Percentiles rank a stretch among this genome's conserved stretches.
Conservation (phyloP, 1,140 invertebrate species). For the Calycopis cecrops region DNA sequence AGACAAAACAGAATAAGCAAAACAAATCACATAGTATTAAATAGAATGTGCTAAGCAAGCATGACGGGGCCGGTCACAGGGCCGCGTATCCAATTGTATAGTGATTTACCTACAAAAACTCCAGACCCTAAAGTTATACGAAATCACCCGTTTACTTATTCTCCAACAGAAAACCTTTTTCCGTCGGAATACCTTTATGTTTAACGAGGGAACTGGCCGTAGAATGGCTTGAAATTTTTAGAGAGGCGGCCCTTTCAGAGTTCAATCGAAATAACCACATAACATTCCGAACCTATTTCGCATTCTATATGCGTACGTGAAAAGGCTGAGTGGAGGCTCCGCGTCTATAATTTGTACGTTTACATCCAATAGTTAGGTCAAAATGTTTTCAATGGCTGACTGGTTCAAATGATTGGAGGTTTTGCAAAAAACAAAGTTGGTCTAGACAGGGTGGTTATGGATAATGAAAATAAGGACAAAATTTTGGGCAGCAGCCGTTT, state of each 20-base stretch:
- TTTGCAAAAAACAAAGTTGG: too few species aligned
- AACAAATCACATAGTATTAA: too few species aligned
- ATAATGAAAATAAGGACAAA: too few species aligned
- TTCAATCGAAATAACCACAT: slow-evolving; percentile 64
- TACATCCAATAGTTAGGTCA: too few species aligned
- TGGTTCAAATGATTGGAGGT: too few species aligned
- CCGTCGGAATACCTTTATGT: slow-evolving; percentile 37
- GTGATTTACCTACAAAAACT: slow-evolving; percentile 25
- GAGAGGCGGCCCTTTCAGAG: slow-evolving; percentile 47
- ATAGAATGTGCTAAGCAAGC: too few species aligned
- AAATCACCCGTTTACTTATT: slow-evolving; percentile 36
- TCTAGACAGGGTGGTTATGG: too few species aligned
- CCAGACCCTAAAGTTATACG: slow-evolving; percentile 21
- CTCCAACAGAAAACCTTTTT: slow-evolving; percentile 37
- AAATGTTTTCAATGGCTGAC: too few species aligned
- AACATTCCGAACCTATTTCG: slow-evolving; percentile 58
- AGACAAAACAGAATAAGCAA: too few species aligned
- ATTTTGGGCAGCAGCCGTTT: too few species aligned
- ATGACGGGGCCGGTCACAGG: background rate
- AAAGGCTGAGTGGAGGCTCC: slow-evolving; percentile 39
- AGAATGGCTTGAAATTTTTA: slow-evolving; percentile 50
- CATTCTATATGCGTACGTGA: slow-evolving; percentile 60
- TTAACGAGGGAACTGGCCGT: slow-evolving; percentile 41
- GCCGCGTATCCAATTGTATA: slow-evolving; percentile 19
- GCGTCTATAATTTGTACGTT: too few species aligned